Evolutionary conservation across 2,113 vertebrate species (phyloP).

Genomic region (Neogobius melanostomus): DNA sequence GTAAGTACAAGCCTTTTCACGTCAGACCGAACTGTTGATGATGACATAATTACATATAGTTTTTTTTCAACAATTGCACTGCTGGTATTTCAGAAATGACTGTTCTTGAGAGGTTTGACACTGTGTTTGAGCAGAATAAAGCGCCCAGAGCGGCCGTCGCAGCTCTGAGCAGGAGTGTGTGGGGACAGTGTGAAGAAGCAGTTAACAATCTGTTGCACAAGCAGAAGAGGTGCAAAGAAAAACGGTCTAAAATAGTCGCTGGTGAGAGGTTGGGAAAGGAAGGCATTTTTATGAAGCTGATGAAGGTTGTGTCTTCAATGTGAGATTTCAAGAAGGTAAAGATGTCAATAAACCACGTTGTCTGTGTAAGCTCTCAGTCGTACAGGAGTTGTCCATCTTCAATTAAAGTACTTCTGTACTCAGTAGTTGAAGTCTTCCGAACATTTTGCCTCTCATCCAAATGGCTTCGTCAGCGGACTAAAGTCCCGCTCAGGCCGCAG

Average conservation of each 20-base stretch:
- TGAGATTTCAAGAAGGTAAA: background rate
- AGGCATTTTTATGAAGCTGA: conserved; percentile 15
- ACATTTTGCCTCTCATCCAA: too few relatives aligned
- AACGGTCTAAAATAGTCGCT: conserved; percentile 60
- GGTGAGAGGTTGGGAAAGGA: conserved; percentile 43
- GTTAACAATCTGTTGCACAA: conserved; percentile 63
- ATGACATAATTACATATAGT: conserved; percentile 3
- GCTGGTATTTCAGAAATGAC: conserved; percentile 19
- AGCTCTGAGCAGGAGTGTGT: conserved; percentile 54
- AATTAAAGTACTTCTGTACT: too few relatives aligned
- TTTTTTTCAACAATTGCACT: background rate
- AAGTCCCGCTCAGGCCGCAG: too few relatives aligned
- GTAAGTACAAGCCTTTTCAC: conserved; percentile 7
- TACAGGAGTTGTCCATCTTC: too few relatives aligned
- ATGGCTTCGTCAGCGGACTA: too few relatives aligned
- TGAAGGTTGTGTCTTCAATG: conserved; percentile 1
- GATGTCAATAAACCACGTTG: too few relatives aligned
- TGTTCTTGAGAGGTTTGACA: conserved; percentile 37
- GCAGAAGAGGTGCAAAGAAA: conserved; percentile 54
- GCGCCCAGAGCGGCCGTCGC: conserved; percentile 44
- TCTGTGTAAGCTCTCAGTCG: too few relatives aligned
- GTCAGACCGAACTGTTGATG: conserved; percentile 16
- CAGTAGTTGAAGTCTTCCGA: too few relatives aligned
- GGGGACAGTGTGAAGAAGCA: conserved; percentile 62
- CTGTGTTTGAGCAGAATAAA: conserved; percentile 20